Evolutionary conservation across 2,113 vertebrate species (phyloP), one percentile per base, ranked within the genome.

Genomic region (Rhinoptilus africanus): DNA sequence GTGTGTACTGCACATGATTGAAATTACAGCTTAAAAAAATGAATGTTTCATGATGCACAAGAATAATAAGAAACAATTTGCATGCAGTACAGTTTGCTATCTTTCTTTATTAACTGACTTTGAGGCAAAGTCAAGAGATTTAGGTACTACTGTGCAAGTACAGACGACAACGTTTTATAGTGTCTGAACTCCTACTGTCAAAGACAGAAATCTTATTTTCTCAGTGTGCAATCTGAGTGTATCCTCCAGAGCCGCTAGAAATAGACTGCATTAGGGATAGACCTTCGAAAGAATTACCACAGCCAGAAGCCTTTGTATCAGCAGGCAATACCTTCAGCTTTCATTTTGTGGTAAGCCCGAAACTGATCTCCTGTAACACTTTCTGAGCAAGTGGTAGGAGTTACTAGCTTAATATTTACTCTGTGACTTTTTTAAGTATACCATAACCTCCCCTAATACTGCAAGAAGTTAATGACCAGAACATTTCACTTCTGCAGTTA

Each of bases 131-230:
- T 30, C 35, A 60, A 83, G 53, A 88, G 64, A 84, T 72, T 91
- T 71, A 74, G 35, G 43, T 71, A 51, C 30, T 39, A 45, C 12
- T 7, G 32, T 9, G 30, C 18, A 48, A 75, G 20, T 27, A 76
- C 8, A 74, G 80, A 92, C 92, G 12, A 87, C 47, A 86, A 43
- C 10, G 60, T 8, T 82, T 85, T 57, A 11, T 73, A 54, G 14
- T 51, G 34, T 34, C 43, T 75, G 34, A 94, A 89, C 26, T 89
- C 47, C 77, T 75, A 47, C 53, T 2, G 4, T 53, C 62, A 93
- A 90, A 95, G 74, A 88, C 11, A 89, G 66, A 93, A 96, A 94
- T 92, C 71, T 80, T 88, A 79, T 83, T 92, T 95, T 92, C 71
- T 93, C 81, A 57, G 62, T 50, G 45, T 89, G 50, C 45, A 89